Conservation (phyloP, 2,797 vertebrate species). For the Zenarchopterus dispar region DNA sequence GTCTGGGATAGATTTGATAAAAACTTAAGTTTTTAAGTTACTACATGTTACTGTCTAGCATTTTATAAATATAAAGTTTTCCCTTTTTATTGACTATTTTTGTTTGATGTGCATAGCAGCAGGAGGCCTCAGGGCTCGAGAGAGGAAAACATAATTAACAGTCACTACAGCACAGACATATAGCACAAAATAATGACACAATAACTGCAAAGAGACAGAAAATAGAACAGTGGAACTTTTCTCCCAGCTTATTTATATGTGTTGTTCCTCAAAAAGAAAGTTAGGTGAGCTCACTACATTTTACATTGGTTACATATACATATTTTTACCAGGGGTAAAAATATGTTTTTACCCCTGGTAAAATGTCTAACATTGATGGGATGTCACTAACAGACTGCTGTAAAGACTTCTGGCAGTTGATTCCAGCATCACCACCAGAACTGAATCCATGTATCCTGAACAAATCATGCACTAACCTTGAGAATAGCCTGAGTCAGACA, state of each 20-base stretch:
- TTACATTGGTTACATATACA: conserved; percentile 8
- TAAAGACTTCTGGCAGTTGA: conserved; percentile 50
- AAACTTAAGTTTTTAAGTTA: conserved; percentile 2
- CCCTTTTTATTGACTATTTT: background rate
- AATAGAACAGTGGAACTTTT: conserved; percentile 3
- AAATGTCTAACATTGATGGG: conserved; percentile 17
- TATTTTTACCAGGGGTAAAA: conserved; percentile 17
- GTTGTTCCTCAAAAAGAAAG: conserved; percentile 6
- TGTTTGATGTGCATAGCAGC: background rate
- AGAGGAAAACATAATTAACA: conserved; percentile 5
- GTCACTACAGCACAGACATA: background rate
- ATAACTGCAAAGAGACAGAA: conserved; percentile 7
- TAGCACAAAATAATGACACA: background rate
- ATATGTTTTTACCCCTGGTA: too few relatives aligned
- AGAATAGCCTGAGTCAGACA: conserved; percentile 60
- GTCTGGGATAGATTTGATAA: conserved; percentile 1
- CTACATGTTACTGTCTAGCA: background rate
- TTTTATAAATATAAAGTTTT: background rate
- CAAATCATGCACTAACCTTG: conserved; percentile 73
- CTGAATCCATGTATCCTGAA: conserved; percentile 52
- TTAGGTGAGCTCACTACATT: conserved; percentile 2
- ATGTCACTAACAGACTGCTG: conserved; percentile 53
- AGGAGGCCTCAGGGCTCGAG: background rate
- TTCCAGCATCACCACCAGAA: conserved; percentile 34
- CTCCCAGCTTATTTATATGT: background rate